Conservation (phyloP, 2,113 vertebrate species). For the Tretioscincus oriximinensis region DNA sequence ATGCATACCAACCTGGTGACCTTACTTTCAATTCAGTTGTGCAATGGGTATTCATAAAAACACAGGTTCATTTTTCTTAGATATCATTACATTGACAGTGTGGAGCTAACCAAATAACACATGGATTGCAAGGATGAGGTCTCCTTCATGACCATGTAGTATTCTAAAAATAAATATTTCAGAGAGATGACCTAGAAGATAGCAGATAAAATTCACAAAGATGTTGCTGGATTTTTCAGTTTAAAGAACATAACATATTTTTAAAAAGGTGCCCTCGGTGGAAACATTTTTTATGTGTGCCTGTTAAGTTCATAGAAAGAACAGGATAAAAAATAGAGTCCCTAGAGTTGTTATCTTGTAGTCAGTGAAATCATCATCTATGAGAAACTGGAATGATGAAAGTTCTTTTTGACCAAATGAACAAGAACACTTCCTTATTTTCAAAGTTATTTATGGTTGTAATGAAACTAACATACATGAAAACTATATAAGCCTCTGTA, state of each 20-base stretch:
- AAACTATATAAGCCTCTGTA: neutral
- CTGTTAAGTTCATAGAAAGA: neutral
- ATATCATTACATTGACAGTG: neutral
- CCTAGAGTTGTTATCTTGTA: neutral
- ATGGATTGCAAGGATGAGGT: neutral
- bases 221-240: neutral
- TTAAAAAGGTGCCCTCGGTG: neutral
- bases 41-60: neutral
- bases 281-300: neutral
- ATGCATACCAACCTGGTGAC: too few relatives aligned
- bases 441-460: conserved; percentile 4
- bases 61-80: neutral
- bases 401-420: neutral
- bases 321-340: neutral
- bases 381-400: neutral
- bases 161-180: neutral
- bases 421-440: neutral
- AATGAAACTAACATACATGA: neutral
- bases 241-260: neutral
- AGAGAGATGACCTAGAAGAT: neutral
- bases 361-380: too few relatives aligned
- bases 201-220: neutral
- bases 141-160: neutral
- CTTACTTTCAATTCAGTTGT: neutral
- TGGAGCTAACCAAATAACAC: too few relatives aligned